Percentiles rank a stretch among this genome's conserved stretches.
These are phyloP conservation scores for Ascidia mentula DNA, from an alignment of 23 tunicate genomes.

Conservation along the genomic window DNA sequence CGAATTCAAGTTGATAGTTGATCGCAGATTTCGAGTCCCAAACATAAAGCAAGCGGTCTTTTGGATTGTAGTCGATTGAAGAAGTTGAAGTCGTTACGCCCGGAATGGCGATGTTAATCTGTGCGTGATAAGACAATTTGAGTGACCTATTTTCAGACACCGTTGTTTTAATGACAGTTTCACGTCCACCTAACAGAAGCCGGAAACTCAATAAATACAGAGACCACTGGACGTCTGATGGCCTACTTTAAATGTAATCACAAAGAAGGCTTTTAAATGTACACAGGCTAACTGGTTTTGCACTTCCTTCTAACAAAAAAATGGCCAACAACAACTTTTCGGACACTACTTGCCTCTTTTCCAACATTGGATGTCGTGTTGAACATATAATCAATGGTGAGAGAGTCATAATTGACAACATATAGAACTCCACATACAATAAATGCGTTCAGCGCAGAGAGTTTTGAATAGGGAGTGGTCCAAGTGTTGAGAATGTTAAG, in stretches of 20 bases:
- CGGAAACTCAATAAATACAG: slow-evolving; percentile 5
- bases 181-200: slow-evolving; percentile 9
- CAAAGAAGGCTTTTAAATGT: neutral
- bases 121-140: neutral
- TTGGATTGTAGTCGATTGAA: slow-evolving; percentile 78
- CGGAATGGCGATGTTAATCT: slow-evolving; percentile 75
- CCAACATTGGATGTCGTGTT: slow-evolving; percentile 75
- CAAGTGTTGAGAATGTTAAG: slow-evolving; percentile 64
- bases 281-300: neutral
- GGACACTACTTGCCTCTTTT: too few relatives aligned
- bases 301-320: neutral
- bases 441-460: slow-evolving; percentile 88
- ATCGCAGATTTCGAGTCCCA: slow-evolving; percentile 71
- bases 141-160: neutral
- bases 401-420: slow-evolving; percentile 69
- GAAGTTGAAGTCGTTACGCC: slow-evolving; percentile 55
- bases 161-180: neutral
- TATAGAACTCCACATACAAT: slow-evolving; percentile 94
- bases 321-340: neutral
- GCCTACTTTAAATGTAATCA: neutral
- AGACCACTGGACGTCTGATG: slow-evolving; percentile 3
- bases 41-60: slow-evolving; percentile 60
- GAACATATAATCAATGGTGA: slow-evolving; percentile 84
- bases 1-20: slow-evolving; percentile 60
- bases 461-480: slow-evolving; percentile 79